These are phyloP conservation scores for Polydrusus cervinus DNA, from an alignment of 2,888 invertebrate genomes.

Conservation along the genomic window DNA sequence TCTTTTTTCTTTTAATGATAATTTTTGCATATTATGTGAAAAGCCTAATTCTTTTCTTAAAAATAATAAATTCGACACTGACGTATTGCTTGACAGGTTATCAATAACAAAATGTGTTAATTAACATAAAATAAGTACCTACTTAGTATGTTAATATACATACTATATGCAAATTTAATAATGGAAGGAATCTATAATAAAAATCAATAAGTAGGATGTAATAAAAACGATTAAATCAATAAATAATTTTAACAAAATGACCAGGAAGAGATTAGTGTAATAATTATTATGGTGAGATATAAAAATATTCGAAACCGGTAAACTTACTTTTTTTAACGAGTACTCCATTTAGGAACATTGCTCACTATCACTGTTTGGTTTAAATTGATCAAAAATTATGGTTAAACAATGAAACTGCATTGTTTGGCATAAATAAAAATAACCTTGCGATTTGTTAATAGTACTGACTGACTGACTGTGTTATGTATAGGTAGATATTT, in stretches of 20 bases:
- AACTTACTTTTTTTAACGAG: conserved; percentile 34
- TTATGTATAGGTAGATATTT: conserved; percentile 29
- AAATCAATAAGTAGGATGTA: neutral
- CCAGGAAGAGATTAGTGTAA: neutral
- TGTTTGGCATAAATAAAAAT: conserved; percentile 35
- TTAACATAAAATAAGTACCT: too few species aligned
- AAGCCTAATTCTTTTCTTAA: too few species aligned
- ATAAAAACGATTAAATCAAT: neutral
- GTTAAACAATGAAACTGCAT: conserved; percentile 28
- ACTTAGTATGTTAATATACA: too few species aligned
- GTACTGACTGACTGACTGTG: neutral
- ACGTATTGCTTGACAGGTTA: too few species aligned
- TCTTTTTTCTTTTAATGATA: too few species aligned
- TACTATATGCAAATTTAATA: too few species aligned
- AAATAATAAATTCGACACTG: too few species aligned
- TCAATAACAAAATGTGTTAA: too few species aligned
- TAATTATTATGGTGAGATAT: neutral
- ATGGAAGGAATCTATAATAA: neutral
- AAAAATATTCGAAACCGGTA: neutral
- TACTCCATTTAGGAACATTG: conserved; percentile 20
- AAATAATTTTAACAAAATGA: neutral
- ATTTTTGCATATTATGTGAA: too few species aligned
- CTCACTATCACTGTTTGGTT: conserved; percentile 27
- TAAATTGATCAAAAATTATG: conserved; percentile 7
- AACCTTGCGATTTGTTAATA: conserved; percentile 37